phyloP scores from a whole-genome alignment of 2,888 invertebrate genomes.

The Antheraea assamensis region DNA sequence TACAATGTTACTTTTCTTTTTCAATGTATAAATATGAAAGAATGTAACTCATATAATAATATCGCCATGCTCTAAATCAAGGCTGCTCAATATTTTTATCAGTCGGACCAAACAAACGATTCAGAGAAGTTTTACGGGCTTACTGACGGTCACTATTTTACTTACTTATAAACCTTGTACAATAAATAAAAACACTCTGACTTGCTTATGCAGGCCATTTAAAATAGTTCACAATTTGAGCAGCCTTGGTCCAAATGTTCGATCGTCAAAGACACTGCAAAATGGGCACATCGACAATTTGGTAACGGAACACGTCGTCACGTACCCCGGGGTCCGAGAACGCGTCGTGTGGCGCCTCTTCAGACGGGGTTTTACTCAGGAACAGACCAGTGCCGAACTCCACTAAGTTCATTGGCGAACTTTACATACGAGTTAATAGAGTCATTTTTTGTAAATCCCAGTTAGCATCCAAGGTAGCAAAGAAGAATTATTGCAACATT shows the following conservation, averaged over 20 bases:
- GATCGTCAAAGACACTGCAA: constrained; percentile 57
- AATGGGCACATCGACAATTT: constrained; percentile 63
- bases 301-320: constrained; percentile 64
- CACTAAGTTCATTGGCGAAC: constrained; percentile 96
- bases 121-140: too few relatives aligned
- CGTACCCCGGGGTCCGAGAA: constrained; percentile 84
- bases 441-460: constrained; percentile 55
- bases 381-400: constrained; percentile 98
- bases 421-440: constrained; percentile 66
- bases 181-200: too few relatives aligned
- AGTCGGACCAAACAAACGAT: too few relatives aligned
- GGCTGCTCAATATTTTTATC: too few relatives aligned
- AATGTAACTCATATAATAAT: constrained; percentile 27
- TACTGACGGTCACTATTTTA: too few relatives aligned
- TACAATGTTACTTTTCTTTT: too few relatives aligned
- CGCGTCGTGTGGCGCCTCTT: constrained; percentile 90
- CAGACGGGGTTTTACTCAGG: constrained; percentile 95
- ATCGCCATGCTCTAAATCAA: constrained; percentile 41
- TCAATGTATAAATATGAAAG: background rate
- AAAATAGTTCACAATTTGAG: too few relatives aligned
- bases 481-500: constrained; percentile 70
- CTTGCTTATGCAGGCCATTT: too few relatives aligned
- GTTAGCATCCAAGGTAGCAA: constrained; percentile 78
- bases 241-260: constrained; percentile 19
- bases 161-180: too few relatives aligned